Base-by-base conservation (phyloP, 2,888 invertebrate genomes). In the Gymnoscelis rufifasciata region DNA sequence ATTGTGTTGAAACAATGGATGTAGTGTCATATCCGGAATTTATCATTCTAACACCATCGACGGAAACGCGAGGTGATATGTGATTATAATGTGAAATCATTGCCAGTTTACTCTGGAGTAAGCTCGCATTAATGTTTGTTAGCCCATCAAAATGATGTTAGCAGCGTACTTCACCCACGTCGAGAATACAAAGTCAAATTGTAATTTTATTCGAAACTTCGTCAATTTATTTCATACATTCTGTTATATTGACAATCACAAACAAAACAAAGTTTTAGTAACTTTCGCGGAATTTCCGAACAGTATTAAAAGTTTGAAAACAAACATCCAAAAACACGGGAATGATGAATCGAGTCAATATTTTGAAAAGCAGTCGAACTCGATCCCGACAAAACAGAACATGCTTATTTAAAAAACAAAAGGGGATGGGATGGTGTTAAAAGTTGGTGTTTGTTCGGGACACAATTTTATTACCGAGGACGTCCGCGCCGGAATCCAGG, bases 41-140 rank as follows among this genome's bases (percentile, higher is more conserved):
- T 80, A 83, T 86, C 76, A 87, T 84, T 83, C 87, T 77, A 78
- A 72, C 83, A 77, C 83, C 87, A 87, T 86, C 83, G 66, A 68
- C 86, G 87, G 87, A 87, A 82, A 86, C 62, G 78, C 65, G 68
- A 68, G 69, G 73, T 71, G 78, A 79, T 86, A 87, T 81, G 87
- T 65, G 81, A 80, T 83, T 83, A 82, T 87, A 87, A 87, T 87
- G 70, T 76, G 75, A 68, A 73, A 77, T 83, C 78, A 86, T 78
- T 60, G 80, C 69, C 71, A 71, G 78, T 82, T 83, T 79, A 76
- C 79, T 68, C 70, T 56, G n/a, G n/a, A n/a, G n/a, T n/a, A n/a
- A n/a, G n/a, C n/a, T n/a, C n/a, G n/a, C n/a, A 68, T 78, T 76
- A 81, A 73, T 72, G 73, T 75, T 69, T 66, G 71, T 74, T 74